phyloP scores from a whole-genome alignment of 2,113 vertebrate genomes.

The Indicator maculatus region DNA sequence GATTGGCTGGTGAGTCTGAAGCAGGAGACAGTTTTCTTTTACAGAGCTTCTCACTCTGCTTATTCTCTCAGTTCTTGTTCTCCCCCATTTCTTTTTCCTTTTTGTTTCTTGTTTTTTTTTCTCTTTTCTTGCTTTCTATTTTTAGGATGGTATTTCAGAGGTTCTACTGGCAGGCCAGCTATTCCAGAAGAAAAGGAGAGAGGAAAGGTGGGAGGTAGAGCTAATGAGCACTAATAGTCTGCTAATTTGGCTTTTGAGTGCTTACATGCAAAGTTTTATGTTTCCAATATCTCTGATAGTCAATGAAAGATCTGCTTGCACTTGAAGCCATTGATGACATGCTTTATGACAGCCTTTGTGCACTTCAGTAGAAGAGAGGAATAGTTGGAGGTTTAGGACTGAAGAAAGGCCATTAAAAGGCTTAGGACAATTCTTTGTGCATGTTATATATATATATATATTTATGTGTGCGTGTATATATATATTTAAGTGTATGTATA shows the following conservation, averaged over 20 bases:
- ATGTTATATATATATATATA: background rate
- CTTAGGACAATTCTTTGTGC: background rate
- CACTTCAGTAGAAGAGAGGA: background rate
- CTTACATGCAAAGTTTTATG: background rate
- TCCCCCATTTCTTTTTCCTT: no score
- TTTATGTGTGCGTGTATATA: accelerated
- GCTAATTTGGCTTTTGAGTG: background rate
- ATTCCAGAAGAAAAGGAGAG: background rate
- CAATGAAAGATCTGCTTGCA: background rate
- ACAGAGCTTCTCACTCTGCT: conserved; percentile 37
- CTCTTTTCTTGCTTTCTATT: conserved; percentile 24
- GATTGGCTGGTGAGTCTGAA: conserved; percentile 49
- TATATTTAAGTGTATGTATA: background rate
- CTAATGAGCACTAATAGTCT: background rate
- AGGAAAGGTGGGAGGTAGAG: conserved; percentile 31
- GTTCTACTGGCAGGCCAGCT: background rate
- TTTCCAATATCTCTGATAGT: background rate
- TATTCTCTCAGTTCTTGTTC: conserved; percentile 40
- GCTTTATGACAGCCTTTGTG: background rate
- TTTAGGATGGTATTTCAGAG: conserved; percentile 47
- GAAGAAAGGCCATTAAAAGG: background rate
- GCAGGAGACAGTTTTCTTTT: conserved; percentile 41
- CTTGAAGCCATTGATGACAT: background rate
- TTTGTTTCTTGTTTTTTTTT: background rate
- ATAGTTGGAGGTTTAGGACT: background rate